phyloP scores from a whole-genome alignment of 2,888 invertebrate species.

The Platyscelio sp. region DNA sequence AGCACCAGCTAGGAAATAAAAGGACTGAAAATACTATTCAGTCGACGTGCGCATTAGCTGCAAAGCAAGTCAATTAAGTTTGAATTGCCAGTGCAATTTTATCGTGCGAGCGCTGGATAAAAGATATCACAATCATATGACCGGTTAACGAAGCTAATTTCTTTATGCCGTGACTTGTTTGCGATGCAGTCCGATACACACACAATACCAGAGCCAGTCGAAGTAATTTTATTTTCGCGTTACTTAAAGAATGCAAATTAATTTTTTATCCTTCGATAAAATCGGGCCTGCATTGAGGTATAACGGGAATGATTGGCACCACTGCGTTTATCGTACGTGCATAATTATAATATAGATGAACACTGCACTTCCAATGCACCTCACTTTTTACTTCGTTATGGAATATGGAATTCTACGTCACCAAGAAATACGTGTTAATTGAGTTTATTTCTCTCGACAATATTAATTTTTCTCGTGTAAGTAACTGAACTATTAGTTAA shows the following conservation, averaged over 20 bases:
- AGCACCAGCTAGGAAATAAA: conserved; percentile 43
- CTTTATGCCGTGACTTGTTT: conserved; percentile 57
- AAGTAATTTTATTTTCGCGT: conserved; percentile 56
- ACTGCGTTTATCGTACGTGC: conserved; percentile 38
- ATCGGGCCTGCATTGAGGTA: conserved; percentile 38
- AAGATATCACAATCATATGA: conserved; percentile 60
- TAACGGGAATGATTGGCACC: too few species aligned
- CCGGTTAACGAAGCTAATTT: conserved; percentile 69
- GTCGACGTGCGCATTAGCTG: conserved; percentile 73
- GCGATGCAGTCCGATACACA: conserved; percentile 51
- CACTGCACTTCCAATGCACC: conserved; percentile 48
- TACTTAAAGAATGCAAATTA: conserved; percentile 20
- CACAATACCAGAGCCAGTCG: conserved; percentile 42
- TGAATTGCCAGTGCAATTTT: conserved; percentile 64
- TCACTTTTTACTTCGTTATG: conserved; percentile 49
- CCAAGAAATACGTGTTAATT: conserved; percentile 21
- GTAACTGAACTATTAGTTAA: too few species aligned
- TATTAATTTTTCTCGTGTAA: too few species aligned
- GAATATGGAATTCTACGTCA: conserved; percentile 55
- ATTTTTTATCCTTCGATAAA: neutral
- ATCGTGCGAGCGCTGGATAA: conserved; percentile 51
- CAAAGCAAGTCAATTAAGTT: conserved; percentile 75
- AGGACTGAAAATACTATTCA: conserved; percentile 47
- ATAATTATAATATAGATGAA: conserved; percentile 46
- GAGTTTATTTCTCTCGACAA: too few species aligned